phyloP scores from a whole-genome alignment of 1,140 invertebrate genomes.

The Listronotus bonariensis region DNA sequence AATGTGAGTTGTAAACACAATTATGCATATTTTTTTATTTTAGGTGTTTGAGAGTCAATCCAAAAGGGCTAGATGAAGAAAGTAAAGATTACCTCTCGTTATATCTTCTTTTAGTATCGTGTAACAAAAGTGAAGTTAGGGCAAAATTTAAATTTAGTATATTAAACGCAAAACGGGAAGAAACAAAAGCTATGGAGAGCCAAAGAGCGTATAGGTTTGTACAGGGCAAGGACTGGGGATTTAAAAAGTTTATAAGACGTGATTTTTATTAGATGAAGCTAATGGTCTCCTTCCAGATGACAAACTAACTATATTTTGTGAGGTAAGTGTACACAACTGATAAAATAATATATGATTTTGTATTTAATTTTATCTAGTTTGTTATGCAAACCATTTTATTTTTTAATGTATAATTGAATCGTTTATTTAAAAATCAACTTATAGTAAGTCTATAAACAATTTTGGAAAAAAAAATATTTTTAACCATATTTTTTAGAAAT shows the following conservation, averaged over 20 bases:
- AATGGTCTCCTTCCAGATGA: slow-evolving; percentile 98
- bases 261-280: slow-evolving; percentile 96
- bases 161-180: slow-evolving; percentile 98
- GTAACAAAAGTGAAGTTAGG: slow-evolving; percentile 99
- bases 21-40: slow-evolving; percentile 44
- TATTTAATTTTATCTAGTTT: too few relatives aligned
- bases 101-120: slow-evolving; percentile 97
- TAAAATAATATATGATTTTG: too few relatives aligned
- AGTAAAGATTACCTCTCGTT: slow-evolving; percentile 99
- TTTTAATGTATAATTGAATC: too few relatives aligned
- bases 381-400: too few relatives aligned
- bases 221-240: slow-evolving; percentile 99
- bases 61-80: slow-evolving; percentile 99
- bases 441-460: too few relatives aligned
- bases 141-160: slow-evolving; percentile 99
- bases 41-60: slow-evolving; percentile 98
- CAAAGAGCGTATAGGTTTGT: slow-evolving; percentile 95
- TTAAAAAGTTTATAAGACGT: slow-evolving; percentile 98
- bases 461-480: too few relatives aligned
- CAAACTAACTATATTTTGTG: slow-evolving; percentile 99
- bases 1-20: too few relatives aligned
- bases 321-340: slow-evolving; percentile 66
- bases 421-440: too few relatives aligned
- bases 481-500: too few relatives aligned
- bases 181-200: slow-evolving; percentile 98